These are phyloP conservation scores for Criorhina ranunculi DNA, from an alignment of 2,888 invertebrate genomes.

Conservation along the genomic window DNA sequence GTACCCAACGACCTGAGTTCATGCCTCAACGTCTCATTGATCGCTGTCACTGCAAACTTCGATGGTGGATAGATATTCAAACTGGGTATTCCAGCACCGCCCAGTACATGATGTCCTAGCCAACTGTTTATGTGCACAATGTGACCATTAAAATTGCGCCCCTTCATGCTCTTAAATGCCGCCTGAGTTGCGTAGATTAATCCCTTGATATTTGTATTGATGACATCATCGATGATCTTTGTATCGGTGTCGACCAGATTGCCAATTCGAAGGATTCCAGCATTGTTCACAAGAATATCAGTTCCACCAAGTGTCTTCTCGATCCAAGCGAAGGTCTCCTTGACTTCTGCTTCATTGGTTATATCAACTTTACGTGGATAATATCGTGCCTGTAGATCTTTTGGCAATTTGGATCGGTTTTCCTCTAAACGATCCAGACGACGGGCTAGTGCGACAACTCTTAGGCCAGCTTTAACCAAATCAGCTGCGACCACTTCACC, in stretches of 20 bases:
- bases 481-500: constrained; percentile 84
- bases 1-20: constrained; percentile 81
- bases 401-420: constrained; percentile 25
- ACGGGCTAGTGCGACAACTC: constrained; percentile 85
- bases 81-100: constrained; percentile 29
- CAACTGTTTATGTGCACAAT: constrained; percentile 83
- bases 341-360: constrained; percentile 85
- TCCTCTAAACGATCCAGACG: constrained; percentile 80
- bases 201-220: constrained; percentile 84
- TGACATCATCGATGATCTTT: constrained; percentile 76
- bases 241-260: constrained; percentile 44
- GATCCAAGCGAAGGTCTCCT: constrained; percentile 85
- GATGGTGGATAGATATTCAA: constrained; percentile 81
- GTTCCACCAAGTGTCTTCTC: constrained; percentile 85
- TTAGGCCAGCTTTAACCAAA: constrained; percentile 84
- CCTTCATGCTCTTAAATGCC: constrained; percentile 84
- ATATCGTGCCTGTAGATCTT: constrained; percentile 26
- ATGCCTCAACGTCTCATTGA: constrained; percentile 82
- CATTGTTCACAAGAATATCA: constrained; percentile 86
- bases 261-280: constrained; percentile 82
- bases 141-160: constrained; percentile 83
- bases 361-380: constrained; percentile 81
- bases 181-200: constrained; percentile 83
- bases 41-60: constrained; percentile 82
- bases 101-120: constrained; percentile 75